Base-by-base conservation (phyloP, 2,888 invertebrate species). In the Lasioglossum figueresi region DNA sequence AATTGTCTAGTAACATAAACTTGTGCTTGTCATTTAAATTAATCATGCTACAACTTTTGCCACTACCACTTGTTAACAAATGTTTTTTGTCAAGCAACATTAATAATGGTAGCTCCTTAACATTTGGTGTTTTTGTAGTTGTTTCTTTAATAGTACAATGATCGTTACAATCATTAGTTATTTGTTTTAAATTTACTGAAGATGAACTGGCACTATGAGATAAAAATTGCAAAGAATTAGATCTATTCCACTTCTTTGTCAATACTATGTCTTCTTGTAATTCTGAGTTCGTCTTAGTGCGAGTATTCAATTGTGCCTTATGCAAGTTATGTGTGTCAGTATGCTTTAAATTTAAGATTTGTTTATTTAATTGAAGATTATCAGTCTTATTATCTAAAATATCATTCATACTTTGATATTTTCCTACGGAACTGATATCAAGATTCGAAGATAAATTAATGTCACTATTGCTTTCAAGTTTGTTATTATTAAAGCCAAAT, bases 31-130 rank as follows among this genome's bases (percentile, higher is more conserved):
- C 92, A 56, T 90, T 86, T 56, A 94, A 87, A 82, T 94, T 92
- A 37, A 93, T 87, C 94, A 94, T 93, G 78, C 94, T 94, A 71
- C 88, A 92, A 80, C 94, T 94, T 78, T 91, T 94, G 66, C 92
- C 91, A 84, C 91, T 93, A 4, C 91, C 84, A 66, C 90, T 88
- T 6, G 79, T 48, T 4, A 90, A 82, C 19, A 76, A 72, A 12
- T 87, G 79, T 27, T 89, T 82, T 72, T 88, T 85, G 34, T 90
- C 89, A 75, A 94, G 92, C 72, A 94, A 87, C 19, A 94, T 93
- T 31, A 95, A 85, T 27, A 95, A 87, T 75, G 95, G 94, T 83
- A 95, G 87, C 86, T 95, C 95, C 71, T 91, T 92, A 45, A 91
- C 83, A 85, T 89, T 93, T 31, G 88, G 90, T 73, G 88, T 87